Evolutionary conservation across 2,888 invertebrate species (phyloP).

Genomic region (Diadegma fenestrale): DNA sequence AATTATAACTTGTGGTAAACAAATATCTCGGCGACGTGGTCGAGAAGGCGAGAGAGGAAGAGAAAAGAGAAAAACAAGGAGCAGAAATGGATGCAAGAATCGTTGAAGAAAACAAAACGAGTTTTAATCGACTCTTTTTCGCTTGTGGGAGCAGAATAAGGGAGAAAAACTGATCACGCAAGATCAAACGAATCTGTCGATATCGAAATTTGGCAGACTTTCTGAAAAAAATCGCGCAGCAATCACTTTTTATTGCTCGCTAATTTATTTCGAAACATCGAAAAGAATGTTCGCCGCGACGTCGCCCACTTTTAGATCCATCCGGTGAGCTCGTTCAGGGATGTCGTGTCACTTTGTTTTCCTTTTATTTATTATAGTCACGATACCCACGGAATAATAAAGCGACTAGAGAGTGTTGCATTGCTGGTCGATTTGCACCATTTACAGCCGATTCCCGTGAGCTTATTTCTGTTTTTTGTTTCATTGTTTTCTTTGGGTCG

Average conservation of each 20-base stretch:
- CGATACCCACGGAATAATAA: constrained; percentile 25
- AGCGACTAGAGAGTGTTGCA: constrained; percentile 36
- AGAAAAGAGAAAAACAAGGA: background rate
- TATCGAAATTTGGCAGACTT: background rate
- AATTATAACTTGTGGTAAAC: constrained; percentile 77
- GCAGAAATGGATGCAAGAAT: background rate
- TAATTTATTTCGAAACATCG: background rate
- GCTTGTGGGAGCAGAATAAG: background rate
- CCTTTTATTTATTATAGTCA: constrained; percentile 61
- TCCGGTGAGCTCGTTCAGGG: constrained; percentile 24
- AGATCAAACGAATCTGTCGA: background rate
- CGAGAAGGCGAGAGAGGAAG: background rate
- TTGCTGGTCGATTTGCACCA: constrained; percentile 57
- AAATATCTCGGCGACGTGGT: constrained; percentile 2
- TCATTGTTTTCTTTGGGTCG: background rate
- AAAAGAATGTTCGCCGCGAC: background rate
- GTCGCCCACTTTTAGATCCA: constrained; percentile 23
- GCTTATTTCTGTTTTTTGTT: constrained; percentile 19
- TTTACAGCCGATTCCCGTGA: constrained; percentile 30
- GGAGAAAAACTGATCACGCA: background rate
- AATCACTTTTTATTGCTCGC: background rate
- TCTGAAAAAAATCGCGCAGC: background rate
- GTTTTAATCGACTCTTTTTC: background rate
- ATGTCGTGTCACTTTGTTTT: constrained; percentile 20
- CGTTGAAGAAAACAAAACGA: background rate